Base-by-base conservation (phyloP, 2,888 invertebrate genomes). In the Megaustenia siamemsis region DNA sequence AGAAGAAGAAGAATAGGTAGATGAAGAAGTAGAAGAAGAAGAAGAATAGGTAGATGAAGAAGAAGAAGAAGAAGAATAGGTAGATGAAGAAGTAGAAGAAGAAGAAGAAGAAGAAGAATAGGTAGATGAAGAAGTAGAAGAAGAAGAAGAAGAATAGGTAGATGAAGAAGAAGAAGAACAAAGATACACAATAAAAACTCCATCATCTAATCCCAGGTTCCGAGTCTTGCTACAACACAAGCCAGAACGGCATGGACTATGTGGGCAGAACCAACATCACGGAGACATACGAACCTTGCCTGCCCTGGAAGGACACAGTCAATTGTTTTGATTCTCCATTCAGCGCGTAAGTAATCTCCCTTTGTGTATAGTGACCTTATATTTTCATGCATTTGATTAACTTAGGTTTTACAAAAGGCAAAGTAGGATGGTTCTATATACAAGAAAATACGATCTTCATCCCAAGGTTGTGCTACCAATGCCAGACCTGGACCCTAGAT, bases 271-370 rank as follows among this genome's bases (percentile, higher is more conserved):
- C 1, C 24, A 68, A 10, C 53, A n/a, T 69, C 15, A 38, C 69
- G 2, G 71, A 81, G 24, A 49, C 38, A 4, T 81, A 35, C n/a
- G 69, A 81, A 32, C 32, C 32, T 8, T 81, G 81, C 35, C 15
- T 81, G 5, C 5, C 40, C 32, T 81, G 81, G 81, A 38, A 5
- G n/a, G 38, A 69, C 10, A 35, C 69, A 18, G 21, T 24, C 1
- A 8, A 32, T 24, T 71, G 81, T 71, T 18, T 24, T 49, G 38
- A 53, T n/a, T 69, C 45, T 35, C 81, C 81, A 0, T 69, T n/a
- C 32, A 69, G 49, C 24, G 69, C 18, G 81, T 81, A 53, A n/a
- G 69, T 77, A 10, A n/a, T 68, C 68, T 53, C 15, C 53, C 21
- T 53, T 21, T 53, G 10, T 18, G 10, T 18, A 53, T 21, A 53